Percentiles rank a stretch among this genome's conserved stretches.
Conservation (phyloP, 2,888 invertebrate genomes). For the Autographa gamma region DNA sequence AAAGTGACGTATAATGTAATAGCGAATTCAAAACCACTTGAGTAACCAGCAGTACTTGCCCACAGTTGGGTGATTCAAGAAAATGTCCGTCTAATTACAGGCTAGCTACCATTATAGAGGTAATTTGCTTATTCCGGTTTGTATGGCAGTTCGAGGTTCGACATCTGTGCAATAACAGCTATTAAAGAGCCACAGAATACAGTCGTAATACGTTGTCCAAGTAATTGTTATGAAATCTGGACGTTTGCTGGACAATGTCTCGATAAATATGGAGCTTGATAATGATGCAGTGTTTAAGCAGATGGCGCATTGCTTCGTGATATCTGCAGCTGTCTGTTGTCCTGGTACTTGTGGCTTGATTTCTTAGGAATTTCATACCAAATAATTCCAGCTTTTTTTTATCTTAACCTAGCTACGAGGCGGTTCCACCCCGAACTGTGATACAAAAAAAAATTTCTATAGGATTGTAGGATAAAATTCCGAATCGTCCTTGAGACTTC, state of each 20-base stretch:
- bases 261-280: constrained; percentile 39
- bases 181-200: constrained; percentile 54
- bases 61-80: constrained; percentile 75
- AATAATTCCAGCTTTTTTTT: too few species aligned
- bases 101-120: constrained; percentile 62
- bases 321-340: constrained; percentile 31
- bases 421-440: too few species aligned
- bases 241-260: constrained; percentile 40
- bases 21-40: constrained; percentile 17
- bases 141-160: constrained; percentile 70
- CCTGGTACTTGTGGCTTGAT: background rate
- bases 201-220: constrained; percentile 42
- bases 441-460: too few species aligned
- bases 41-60: constrained; percentile 44
- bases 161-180: constrained; percentile 76
- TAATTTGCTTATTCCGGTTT: constrained; percentile 81
- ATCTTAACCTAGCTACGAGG: too few species aligned
- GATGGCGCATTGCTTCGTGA: constrained; percentile 29
- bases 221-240: constrained; percentile 57
- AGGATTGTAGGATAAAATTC: too few species aligned
- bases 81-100: constrained; percentile 75
- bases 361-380: background rate
- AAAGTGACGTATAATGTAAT: constrained; percentile 1
- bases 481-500: too few species aligned
- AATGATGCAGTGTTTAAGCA: constrained; percentile 35